Evolutionary conservation across 2,797 vertebrate species (phyloP), one percentile per base, ranked within the genome.

Genomic region (Molossus alvarezi): DNA sequence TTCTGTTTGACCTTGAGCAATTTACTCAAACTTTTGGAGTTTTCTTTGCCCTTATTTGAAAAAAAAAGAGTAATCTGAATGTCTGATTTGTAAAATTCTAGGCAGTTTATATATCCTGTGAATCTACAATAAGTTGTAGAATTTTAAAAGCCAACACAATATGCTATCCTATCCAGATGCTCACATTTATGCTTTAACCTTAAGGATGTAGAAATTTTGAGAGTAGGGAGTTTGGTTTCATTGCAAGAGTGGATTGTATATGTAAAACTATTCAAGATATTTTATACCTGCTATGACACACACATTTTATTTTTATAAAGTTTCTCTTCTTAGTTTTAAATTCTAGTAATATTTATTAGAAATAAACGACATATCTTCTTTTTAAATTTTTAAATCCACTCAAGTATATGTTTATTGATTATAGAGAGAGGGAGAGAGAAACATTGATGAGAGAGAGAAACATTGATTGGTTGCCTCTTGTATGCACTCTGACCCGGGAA

Each of bases 301-400:
- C 15, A 51, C 33, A 10, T 25, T 55, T 81, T 85, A 84, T 33
- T 89, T 88, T 83, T 3, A 21, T 62, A 0, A 17, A 41, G 37
- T 33, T 53, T 81, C 53, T 64, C 4, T 67, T 67, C n/a, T 89
- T 94, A 6, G 60, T 29, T 85, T 75, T 55, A 92, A 80, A 76
- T n/a, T 15, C 6, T 77, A 41, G 9, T 88, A 57, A 65, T 91
- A 80, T 53, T 69, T 75, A 60, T 18, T 27, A 88, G 21, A 2
- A 88, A 80, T 81, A 83, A 9, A 8, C 51, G 21, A 55, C 5
- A 67, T 57, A 64, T 51, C 2, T 48, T 67, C 5, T 12, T 76
- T 53, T 91, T 58, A 45, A 69, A 95, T 65, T 23, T n/a, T 77
- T 95, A 86, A 94, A 96, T 82, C 41, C 41, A 45, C 41, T 45